These are phyloP conservation scores for Lamellibrachia satsuma DNA, from an alignment of 2,888 invertebrate species.

Conservation along the genomic window DNA sequence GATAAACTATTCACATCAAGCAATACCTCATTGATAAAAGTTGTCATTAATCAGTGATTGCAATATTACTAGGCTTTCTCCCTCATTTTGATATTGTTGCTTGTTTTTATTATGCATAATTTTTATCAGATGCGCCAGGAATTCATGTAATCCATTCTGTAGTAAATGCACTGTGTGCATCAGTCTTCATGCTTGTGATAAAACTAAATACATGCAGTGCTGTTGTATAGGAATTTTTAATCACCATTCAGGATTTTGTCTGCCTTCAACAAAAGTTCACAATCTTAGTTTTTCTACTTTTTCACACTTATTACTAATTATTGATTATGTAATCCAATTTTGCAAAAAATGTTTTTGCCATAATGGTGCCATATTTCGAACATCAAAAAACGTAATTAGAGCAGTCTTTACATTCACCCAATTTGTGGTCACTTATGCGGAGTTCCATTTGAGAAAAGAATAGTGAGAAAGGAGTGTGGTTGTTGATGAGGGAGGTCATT, in stretches of 20 bases:
- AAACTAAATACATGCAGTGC: no score
- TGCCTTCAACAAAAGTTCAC: background rate
- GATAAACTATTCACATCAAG: background rate
- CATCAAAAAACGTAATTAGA: no score
- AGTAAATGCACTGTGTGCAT: background rate
- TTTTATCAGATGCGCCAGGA: background rate
- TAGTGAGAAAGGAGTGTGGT: no score
- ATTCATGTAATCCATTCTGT: background rate
- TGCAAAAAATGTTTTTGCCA: background rate
- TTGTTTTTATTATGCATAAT: background rate
- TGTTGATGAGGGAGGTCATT: no score
- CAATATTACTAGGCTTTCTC: background rate
- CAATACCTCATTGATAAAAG: background rate
- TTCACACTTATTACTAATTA: background rate
- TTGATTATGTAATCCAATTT: background rate
- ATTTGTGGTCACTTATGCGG: no score
- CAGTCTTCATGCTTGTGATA: background rate
- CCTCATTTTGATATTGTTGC: background rate
- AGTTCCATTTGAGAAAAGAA: no score
- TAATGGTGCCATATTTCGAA: no score
- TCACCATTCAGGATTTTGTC: background rate
- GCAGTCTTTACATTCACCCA: no score
- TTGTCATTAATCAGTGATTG: background rate
- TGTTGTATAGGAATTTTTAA: background rate
- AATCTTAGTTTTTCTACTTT: background rate